Conservation (phyloP, 2,797 vertebrate species). For the Muscicapa comitata region DNA sequence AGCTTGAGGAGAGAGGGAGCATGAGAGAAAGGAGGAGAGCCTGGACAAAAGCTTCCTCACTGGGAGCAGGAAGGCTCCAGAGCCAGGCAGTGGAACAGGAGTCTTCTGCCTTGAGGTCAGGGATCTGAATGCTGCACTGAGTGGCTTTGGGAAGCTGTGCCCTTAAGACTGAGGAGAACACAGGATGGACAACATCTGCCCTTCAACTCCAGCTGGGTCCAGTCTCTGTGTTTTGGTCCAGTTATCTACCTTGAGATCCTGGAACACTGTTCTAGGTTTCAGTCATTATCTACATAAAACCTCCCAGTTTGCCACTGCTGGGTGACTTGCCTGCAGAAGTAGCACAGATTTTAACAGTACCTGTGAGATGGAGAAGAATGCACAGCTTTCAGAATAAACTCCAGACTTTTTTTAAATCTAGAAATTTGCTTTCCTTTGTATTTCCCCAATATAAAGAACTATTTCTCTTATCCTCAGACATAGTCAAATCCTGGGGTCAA, state of each 20-base stretch:
- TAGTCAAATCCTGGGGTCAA: not conserved
- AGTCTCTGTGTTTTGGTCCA: not conserved
- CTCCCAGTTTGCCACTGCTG: not conserved
- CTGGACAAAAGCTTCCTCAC: constrained; percentile 33
- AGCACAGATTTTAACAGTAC: not conserved
- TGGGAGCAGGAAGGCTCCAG: constrained; percentile 2
- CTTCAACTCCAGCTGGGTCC: not conserved
- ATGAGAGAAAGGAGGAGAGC: not conserved
- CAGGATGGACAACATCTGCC: not conserved
- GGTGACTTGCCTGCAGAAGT: not conserved
- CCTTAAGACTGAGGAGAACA: not conserved
- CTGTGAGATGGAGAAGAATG: not conserved
- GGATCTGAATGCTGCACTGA: not conserved
- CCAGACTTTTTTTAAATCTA: not conserved
- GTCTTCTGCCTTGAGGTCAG: not conserved
- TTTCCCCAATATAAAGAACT: not conserved
- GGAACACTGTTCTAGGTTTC: not conserved
- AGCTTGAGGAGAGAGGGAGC: not conserved
- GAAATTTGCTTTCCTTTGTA: not conserved
- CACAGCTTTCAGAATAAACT: not conserved
- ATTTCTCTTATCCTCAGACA: not conserved
- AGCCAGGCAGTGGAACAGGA: not conserved
- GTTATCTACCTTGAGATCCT: not conserved
- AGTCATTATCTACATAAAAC: not conserved
- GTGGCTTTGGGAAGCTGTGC: not conserved